Base-by-base conservation (phyloP, 2,113 vertebrate genomes). In the Antigone vipio region DNA sequence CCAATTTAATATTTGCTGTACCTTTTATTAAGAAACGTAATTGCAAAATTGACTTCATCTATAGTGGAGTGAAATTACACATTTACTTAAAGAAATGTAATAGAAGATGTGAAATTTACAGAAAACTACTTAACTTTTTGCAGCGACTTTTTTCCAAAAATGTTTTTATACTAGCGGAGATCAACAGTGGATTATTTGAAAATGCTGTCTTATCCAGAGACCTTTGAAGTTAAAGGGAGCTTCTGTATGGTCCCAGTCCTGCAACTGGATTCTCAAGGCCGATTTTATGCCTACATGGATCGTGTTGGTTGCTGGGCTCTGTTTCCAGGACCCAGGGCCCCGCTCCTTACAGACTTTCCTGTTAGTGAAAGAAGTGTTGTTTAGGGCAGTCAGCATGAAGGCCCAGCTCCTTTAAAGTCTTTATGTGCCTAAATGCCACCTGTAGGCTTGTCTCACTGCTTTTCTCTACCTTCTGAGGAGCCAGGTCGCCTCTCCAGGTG, bases 41-140 rank as follows among this genome's bases (percentile, higher is more conserved):
- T n/a, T 64, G 53, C 42, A 85, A 56, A 80, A 50, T 66, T 86
- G 11, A 35, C 13, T 75, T 88, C 2, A 7, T 79, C 27, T 85
- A 1, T 60, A 26, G 24, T 35, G 63, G 49, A 81, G 68, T 85
- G 30, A 42, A 88, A 84, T 88, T 81, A 47, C 11, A 1, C 59
- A 29, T 96, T 94, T 97, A 50, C 79, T 82, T 91, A 87, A 86
- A 94, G 84, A 90, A 9, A 35, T 42, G 9, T 52, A 80, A 78
- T 53, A 95, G 81, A 83, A 94, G 7, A 35, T 74, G 35, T 53
- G 58, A 94, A 66, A 76, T 84, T 79, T 94, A 60, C 62, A 53
- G 60, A 68, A 64, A 86, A 77, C 64, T 91, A 50, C 18, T 35
- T 88, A 56, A 49, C 12, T 40, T 92, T 83, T 88, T 95, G 73